These are phyloP conservation scores for Cyprinodon brontotheroides DNA, from an alignment of 2,113 vertebrate species.

Conservation along the genomic window DNA sequence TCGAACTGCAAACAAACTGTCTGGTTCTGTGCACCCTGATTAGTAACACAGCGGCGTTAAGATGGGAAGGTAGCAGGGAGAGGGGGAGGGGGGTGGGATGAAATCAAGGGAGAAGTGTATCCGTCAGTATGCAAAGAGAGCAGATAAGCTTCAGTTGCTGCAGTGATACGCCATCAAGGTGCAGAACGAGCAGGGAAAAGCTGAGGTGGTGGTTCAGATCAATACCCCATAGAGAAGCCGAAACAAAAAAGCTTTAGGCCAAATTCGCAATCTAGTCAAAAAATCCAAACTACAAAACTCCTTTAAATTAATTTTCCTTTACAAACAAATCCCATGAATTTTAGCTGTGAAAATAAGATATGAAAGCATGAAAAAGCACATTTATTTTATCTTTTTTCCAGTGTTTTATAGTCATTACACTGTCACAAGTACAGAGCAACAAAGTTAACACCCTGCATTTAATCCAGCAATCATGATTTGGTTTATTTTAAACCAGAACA, in stretches of 20 bases:
- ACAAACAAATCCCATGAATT: too few relatives aligned
- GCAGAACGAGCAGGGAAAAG: background rate
- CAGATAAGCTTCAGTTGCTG: constrained; percentile 16
- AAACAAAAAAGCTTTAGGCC: background rate
- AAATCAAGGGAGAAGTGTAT: constrained; percentile 11
- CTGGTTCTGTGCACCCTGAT: constrained; percentile 51
- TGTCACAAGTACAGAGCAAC: too few relatives aligned
- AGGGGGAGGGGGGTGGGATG: constrained; percentile 5
- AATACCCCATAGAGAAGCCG: background rate
- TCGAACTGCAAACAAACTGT: constrained; percentile 65
- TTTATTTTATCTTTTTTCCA: too few relatives aligned
- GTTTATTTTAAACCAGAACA: too few relatives aligned
- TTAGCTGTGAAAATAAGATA: too few relatives aligned
- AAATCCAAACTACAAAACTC: background rate
- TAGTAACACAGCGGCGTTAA: constrained; percentile 41
- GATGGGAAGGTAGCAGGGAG: constrained; percentile 11
- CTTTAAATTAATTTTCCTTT: background rate
- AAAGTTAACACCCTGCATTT: too few relatives aligned
- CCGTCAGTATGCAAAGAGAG: constrained; percentile 15
- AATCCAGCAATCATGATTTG: too few relatives aligned
- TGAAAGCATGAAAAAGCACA: too few relatives aligned
- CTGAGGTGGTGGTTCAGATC: background rate
- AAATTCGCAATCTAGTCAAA: background rate
- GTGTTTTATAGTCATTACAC: too few relatives aligned
- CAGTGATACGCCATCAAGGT: constrained; percentile 10